Percentiles rank a stretch among this genome's conserved stretches.
phyloP scores from a whole-genome alignment of 1,140 invertebrate species.

The Pseudomyrmex gracilis region DNA sequence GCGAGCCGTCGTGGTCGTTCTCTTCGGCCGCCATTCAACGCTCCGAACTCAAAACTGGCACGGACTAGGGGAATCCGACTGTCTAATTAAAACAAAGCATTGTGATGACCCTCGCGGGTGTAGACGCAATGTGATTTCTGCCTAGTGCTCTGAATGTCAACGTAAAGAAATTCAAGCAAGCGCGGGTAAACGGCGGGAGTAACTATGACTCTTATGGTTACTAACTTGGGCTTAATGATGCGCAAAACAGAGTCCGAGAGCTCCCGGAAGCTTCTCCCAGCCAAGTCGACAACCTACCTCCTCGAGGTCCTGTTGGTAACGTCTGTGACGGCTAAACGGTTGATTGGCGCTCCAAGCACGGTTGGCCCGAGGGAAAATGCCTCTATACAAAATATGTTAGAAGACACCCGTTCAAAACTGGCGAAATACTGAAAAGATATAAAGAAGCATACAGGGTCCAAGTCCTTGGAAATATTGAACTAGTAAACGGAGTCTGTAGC shows the following conservation, averaged over 20 bases:
- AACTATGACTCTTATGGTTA: slow-evolving; percentile 83
- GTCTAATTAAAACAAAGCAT: slow-evolving; percentile 76
- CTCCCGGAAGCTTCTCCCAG: not conserved
- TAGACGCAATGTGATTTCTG: slow-evolving; percentile 91
- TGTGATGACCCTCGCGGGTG: slow-evolving; percentile 79
- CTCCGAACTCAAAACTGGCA: slow-evolving; percentile 91
- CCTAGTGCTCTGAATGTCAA: slow-evolving; percentile 92
- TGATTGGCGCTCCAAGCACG: not conserved
- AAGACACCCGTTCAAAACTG: too few species aligned
- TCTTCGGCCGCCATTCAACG: slow-evolving; percentile 87
- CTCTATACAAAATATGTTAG: too few species aligned
- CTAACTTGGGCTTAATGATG: too few species aligned
- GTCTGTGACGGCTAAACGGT: not conserved
- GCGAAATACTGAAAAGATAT: too few species aligned
- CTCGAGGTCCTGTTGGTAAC: not conserved
- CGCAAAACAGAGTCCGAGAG: too few species aligned
- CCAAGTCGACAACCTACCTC: not conserved
- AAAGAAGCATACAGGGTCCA: too few species aligned
- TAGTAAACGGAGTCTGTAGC: too few species aligned
- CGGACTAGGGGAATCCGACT: slow-evolving; percentile 86
- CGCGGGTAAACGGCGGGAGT: slow-evolving; percentile 92
- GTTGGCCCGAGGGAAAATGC: too few species aligned
- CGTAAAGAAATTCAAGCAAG: slow-evolving; percentile 89
- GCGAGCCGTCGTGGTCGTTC: slow-evolving; percentile 51
- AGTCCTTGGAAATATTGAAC: too few species aligned